Base-by-base conservation (phyloP, 2,888 invertebrate species). In the Sphaerophoria taeniata region DNA sequence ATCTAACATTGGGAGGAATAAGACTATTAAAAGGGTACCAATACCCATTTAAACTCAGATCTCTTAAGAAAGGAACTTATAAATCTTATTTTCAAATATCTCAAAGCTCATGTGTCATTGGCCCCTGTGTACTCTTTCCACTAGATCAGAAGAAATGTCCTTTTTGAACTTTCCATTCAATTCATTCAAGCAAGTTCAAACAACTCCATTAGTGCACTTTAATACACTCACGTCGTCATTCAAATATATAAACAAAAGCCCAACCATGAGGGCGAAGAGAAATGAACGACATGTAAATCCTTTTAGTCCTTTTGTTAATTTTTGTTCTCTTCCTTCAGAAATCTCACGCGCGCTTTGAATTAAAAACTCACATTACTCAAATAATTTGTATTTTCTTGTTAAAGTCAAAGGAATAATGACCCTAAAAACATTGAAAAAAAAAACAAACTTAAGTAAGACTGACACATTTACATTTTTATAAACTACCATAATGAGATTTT, bases 401-500 rank as follows among this genome's bases (percentile, higher is more conserved):
- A 36, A 49, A 34, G 49, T 65, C 65, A 65, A 65, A 65, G 11
- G 49, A 65, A 49, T 49, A 63, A 60, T 49, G 49, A 69, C 43
- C 55, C 7, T 9, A 67, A 53, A 11, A 51, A 7, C 6, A 36
- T 36, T 51, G 4, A 33, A 6, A 36, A 63, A 49, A 3, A 39
- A 4, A 6, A 6, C 12, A 4, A 43, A 12, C 12, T 3, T 63
- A 49, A 49, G 65, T 49, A 65, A 49, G 36, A 36, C 34, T 65
- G 65, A 65, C 49, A 36, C 49, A 49, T 49, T 24, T 24, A 24
- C 24, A 24, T 24, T 24, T 24, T 24, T 24, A 24, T 24, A 24
- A 24, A 24, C 24, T 24, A 49, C 65, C 49, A 49, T 65, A 65
- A 65, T 65, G 65, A 65, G 65, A 65, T 65, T 65, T 65, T 49